A percentile compares a stretch with the other conserved stretches of the same genome.
Evolutionary conservation across 2,888 invertebrate genomes (phyloP).

Genomic region (Copidosoma aretas): DNA sequence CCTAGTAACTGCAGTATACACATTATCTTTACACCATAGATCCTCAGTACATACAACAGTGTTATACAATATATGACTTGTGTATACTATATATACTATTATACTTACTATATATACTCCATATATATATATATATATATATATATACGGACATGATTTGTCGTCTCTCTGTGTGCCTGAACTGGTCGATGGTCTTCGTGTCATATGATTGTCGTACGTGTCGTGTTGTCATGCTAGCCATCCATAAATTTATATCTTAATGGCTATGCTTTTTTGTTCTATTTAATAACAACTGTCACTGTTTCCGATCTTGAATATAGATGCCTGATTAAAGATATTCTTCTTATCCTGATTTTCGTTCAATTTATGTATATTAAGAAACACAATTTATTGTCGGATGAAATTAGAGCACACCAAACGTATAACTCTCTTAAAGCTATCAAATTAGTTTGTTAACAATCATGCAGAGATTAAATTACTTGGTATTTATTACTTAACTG

Average conservation of each 20-base stretch:
- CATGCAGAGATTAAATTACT: too few relatives aligned
- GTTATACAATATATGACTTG: slow-evolving; percentile 18
- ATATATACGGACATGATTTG: slow-evolving; percentile 56
- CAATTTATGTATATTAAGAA: slow-evolving; percentile 1
- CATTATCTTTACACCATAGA: too few relatives aligned
- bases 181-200: slow-evolving; percentile 63
- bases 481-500: too few relatives aligned
- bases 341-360: background rate
- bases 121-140: slow-evolving; percentile 49
- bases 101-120: slow-evolving; percentile 33
- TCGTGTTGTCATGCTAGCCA: slow-evolving; percentile 64
- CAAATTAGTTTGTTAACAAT: background rate
- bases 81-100: slow-evolving; percentile 36
- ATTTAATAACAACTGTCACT: background rate
- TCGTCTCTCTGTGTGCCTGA: slow-evolving; percentile 62
- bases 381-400: slow-evolving; percentile 12
- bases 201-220: slow-evolving; percentile 63
- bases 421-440: slow-evolving; percentile 27
- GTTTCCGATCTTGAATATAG: slow-evolving; percentile 7
- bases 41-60: too few relatives aligned
- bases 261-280: slow-evolving; percentile 22
- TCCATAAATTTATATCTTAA: slow-evolving; percentile 43
- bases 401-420: slow-evolving; percentile 13
- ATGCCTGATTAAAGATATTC: slow-evolving; percentile 15
- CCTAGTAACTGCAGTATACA: too few relatives aligned